Percentiles rank a stretch among this genome's conserved stretches.
Evolutionary conservation across 2,888 invertebrate genomes (phyloP).

Genomic region (Chaitophorus viminalis): DNA sequence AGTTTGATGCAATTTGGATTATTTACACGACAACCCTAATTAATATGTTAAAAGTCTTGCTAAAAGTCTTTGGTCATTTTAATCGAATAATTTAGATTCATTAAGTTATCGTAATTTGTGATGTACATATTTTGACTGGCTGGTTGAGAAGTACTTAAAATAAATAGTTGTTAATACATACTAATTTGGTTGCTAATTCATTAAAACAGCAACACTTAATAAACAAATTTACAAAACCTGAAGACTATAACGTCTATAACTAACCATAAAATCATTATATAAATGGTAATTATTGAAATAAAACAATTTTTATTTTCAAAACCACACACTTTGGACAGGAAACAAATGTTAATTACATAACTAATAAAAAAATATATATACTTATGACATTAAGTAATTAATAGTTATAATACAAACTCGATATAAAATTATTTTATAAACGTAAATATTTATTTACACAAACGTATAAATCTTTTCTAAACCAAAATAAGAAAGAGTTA

Average conservation of each 20-base stretch:
- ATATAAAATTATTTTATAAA: not conserved
- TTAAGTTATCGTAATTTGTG: too few relatives aligned
- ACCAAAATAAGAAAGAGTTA: conserved; percentile 17
- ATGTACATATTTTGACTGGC: too few relatives aligned
- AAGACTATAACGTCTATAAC: not conserved
- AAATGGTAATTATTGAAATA: not conserved
- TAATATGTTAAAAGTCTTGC: too few relatives aligned
- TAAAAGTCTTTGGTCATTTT: too few relatives aligned
- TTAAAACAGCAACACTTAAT: too few relatives aligned
- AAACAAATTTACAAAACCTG: too few relatives aligned
- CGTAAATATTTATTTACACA: conserved; percentile 19
- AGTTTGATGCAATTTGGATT: too few relatives aligned
- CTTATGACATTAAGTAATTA: not conserved
- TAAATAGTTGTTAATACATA: too few relatives aligned
- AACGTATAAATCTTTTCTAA: conserved; percentile 4
- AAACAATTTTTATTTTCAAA: not conserved
- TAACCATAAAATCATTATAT: not conserved
- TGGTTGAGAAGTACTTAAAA: too few relatives aligned
- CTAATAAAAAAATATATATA: not conserved
- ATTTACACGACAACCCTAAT: too few relatives aligned
- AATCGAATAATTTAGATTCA: too few relatives aligned
- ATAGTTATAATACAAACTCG: not conserved
- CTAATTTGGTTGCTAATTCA: too few relatives aligned
- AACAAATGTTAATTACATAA: not conserved
- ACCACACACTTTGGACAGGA: not conserved